Conservation (phyloP, 2,113 vertebrate species). For the Alectura lathami region DNA sequence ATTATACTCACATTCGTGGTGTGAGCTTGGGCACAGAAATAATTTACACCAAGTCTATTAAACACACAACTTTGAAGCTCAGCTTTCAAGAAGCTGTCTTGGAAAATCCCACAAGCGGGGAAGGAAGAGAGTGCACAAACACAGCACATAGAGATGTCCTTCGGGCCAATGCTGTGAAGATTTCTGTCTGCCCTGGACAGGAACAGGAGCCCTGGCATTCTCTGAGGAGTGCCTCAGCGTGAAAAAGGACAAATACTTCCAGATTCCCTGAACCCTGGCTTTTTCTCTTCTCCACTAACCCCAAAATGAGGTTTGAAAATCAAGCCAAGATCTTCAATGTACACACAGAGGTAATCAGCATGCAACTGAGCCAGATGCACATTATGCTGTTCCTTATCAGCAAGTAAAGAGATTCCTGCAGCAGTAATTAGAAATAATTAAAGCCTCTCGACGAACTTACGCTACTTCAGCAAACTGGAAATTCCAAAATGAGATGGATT, state of each 20-base stretch:
- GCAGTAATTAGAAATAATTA: slow-evolving; percentile 19
- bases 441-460: neutral
- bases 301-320: slow-evolving; percentile 1
- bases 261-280: neutral
- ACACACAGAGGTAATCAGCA: slow-evolving; percentile 5
- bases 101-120: neutral
- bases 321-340: slow-evolving; percentile 2
- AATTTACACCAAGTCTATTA: neutral
- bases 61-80: neutral
- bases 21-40: neutral
- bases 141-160: neutral
- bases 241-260: neutral
- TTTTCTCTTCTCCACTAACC: neutral
- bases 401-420: slow-evolving; percentile 44
- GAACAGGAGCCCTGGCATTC: neutral
- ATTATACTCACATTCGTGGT: neutral
- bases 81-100: neutral
- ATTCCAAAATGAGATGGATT: slow-evolving; percentile 21
- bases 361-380: neutral
- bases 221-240: neutral
- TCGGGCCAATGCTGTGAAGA: neutral
- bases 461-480: slow-evolving; percentile 22
- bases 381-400: slow-evolving; percentile 36
- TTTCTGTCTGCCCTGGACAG: neutral
- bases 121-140: neutral